Evolutionary conservation across 2,113 vertebrate species (phyloP), one percentile per base, ranked within the genome.

Genomic region (Glaucidium brasilianum): DNA sequence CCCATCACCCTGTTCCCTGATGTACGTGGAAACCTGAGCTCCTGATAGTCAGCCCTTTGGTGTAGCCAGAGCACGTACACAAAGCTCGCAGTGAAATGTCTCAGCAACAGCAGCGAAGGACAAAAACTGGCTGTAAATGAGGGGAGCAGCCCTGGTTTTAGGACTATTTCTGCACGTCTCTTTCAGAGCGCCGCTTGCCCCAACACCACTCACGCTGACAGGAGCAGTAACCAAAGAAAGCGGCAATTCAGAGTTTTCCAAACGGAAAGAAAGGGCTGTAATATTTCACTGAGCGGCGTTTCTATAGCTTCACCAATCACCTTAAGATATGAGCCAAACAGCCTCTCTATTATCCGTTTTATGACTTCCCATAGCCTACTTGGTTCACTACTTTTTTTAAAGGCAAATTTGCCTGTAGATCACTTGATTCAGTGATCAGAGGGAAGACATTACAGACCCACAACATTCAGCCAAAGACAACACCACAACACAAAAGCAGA

Each of bases 311-410:
- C n/a, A 12, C 13, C 60, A 21, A 2, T 2, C 27, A 4, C 6
- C 30, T 21, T 4, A 3, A 47, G 37, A 21, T 6, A 13, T 0
- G 15, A 37, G 43, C 37, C 0, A 0, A 10, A 32, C 1, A 37
- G 30, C 39, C 50, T 14, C 35, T 27, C 43, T 5, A 39, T 11
- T 32, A 0, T 3, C 16, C 43, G 12, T 6, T 10, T 50, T 89
- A 32, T n/a, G 17, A n/a, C 39, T 55, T 80, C 21, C 58, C 41
- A 45, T 7, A 52, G 18, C 35, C 49, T 6, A 3, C 39, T 34
- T 41, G 4, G 16, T n/a, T 62, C 19, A 41, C 18, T 6, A 23
- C 6, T 20, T 58, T 22, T 60, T 9, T 7, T 39, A 25, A 47
- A 80, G 64, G 63, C 41, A 11, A 35, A 13, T 53, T 34, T 62